Evolutionary conservation across 2,888 invertebrate species (phyloP).

Genomic region (Pollenia amentaria): DNA sequence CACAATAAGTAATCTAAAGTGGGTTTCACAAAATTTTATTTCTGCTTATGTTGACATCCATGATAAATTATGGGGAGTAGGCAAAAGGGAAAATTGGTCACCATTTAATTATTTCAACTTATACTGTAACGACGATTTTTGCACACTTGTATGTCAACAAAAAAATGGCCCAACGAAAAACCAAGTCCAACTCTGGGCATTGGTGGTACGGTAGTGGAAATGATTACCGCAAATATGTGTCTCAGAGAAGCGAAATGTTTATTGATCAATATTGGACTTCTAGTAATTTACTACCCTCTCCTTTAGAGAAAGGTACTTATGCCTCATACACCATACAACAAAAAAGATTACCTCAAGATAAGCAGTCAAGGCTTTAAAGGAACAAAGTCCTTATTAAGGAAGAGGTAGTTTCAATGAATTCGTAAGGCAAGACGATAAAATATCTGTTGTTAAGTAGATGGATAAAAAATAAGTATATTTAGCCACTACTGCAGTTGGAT

Average conservation of each 20-base stretch:
- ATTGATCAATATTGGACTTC: slow-evolving; percentile 21
- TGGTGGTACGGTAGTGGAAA: not conserved
- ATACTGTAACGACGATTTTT: no score
- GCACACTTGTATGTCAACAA: no score
- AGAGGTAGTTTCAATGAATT: slow-evolving; percentile 32
- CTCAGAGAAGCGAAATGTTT: slow-evolving; percentile 23
- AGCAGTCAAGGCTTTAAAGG: not conserved
- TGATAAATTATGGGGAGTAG: no score
- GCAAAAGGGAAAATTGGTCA: no score
- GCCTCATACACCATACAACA: slow-evolving; percentile 23
- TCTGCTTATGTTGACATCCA: no score
- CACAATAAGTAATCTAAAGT: no score
- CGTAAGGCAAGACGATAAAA: slow-evolving; percentile 33
- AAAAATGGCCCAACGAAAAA: slow-evolving; percentile 4
- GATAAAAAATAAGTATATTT: slow-evolving; percentile 14
- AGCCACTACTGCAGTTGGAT: not conserved
- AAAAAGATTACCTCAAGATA: not conserved
- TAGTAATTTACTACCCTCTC: slow-evolving; percentile 3
- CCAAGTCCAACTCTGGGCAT: not conserved
- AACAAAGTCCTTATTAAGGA: not conserved
- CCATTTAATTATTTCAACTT: no score
- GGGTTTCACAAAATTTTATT: no score
- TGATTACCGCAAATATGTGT: not conserved
- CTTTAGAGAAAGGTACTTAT: slow-evolving; percentile 7
- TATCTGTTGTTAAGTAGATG: slow-evolving; percentile 24